Evolutionary conservation across 1,140 invertebrate species (phyloP), one percentile per base, ranked within the genome.

Genomic region (Drosophila repletoides): DNA sequence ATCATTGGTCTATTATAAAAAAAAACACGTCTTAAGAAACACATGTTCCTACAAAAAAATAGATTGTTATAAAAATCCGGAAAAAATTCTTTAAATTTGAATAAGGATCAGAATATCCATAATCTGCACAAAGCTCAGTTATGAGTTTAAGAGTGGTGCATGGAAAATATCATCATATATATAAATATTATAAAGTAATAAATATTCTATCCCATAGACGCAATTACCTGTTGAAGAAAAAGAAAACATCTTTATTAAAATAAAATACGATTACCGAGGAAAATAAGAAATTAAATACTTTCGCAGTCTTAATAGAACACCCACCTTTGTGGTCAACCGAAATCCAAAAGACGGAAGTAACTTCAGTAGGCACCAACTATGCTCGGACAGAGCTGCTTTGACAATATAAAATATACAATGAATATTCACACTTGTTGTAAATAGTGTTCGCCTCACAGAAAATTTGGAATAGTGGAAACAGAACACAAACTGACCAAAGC

Each of bases 1-100:
- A 93, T 93, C 92, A 93, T 93, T 91, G 92, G 92, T 93, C 92
- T 92, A 73, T 69, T 28, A 29, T n/a, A n/a, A n/a, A n/a, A n/a
- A n/a, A n/a, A n/a, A n/a, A n/a, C n/a, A n/a, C n/a, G n/a, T n/a
- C n/a, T n/a, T n/a, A n/a, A n/a, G n/a, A n/a, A n/a, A n/a, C n/a
- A n/a, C n/a, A n/a, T n/a, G n/a, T n/a, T n/a, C n/a, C n/a, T n/a
- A n/a, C n/a, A n/a, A n/a, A n/a, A n/a, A n/a, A n/a, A n/a, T n/a
- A n/a, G n/a, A n/a, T n/a, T n/a, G n/a, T n/a, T n/a, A n/a, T n/a
- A 38, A 49, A 34, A 22, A 29, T 29, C 45, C 3, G 15, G 5
- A 2, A 14, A n/a, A 45, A 6, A 0, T 12, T 45, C 29, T 29
- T 1, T 15, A 21, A 43, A 22, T 7, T 40, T 12, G 29, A 28